Evolutionary conservation across 2,888 invertebrate species (phyloP).

Genomic region (Trissolcus brochymenae): DNA sequence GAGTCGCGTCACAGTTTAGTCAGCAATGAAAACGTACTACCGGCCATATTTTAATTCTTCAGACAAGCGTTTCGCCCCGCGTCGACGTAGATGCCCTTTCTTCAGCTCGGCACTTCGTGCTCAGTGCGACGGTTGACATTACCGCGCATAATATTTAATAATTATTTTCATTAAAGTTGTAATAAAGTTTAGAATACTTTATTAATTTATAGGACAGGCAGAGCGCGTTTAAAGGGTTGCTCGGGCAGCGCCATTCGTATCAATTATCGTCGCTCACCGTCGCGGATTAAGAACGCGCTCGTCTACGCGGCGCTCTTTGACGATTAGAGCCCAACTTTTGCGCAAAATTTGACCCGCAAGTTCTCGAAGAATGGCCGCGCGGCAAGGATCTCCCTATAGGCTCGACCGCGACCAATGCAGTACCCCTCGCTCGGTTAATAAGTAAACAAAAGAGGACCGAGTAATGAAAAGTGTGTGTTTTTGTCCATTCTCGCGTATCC

Average conservation of each 20-base stretch:
- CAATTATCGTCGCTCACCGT: slow-evolving; percentile 70
- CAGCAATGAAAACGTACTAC: slow-evolving; percentile 75
- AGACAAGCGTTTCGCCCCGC: slow-evolving; percentile 67
- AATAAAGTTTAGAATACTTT: slow-evolving; percentile 76
- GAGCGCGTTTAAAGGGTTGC: slow-evolving; percentile 71
- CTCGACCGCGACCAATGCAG: slow-evolving; percentile 7
- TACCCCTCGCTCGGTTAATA: slow-evolving; percentile 30
- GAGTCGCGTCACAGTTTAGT: slow-evolving; percentile 72
- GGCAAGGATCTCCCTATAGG: background rate
- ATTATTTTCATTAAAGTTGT: slow-evolving; percentile 77
- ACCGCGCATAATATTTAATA: slow-evolving; percentile 76
- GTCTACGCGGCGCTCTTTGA: slow-evolving; percentile 44
- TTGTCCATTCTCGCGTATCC: slow-evolving; percentile 42
- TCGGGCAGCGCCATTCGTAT: slow-evolving; percentile 69
- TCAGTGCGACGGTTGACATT: slow-evolving; percentile 66
- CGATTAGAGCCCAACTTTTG: slow-evolving; percentile 44
- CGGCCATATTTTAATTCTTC: slow-evolving; percentile 76
- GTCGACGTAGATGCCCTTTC: slow-evolving; percentile 63
- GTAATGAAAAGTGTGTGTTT: slow-evolving; percentile 49
- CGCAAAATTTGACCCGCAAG: background rate
- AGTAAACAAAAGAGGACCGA: slow-evolving; percentile 38
- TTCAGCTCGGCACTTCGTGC: slow-evolving; percentile 64
- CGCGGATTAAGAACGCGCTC: slow-evolving; percentile 63
- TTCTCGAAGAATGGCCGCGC: background rate
- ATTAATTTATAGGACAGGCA: slow-evolving; percentile 75